phyloP scores from a whole-genome alignment of 1,140 invertebrate species.

The Drosophila baimaii region DNA sequence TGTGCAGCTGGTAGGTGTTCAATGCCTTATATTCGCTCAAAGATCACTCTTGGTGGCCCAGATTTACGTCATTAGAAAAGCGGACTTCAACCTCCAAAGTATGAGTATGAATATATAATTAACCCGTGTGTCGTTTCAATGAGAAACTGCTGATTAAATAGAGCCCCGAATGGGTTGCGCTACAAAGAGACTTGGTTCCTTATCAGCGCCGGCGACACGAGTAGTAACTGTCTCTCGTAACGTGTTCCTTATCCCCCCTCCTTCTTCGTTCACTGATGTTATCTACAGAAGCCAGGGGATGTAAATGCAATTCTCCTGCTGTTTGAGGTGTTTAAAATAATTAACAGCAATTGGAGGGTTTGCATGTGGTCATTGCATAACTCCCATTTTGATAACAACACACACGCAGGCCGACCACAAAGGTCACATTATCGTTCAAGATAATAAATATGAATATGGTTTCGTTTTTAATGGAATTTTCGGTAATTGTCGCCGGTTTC shows the following conservation, averaged over 20 bases:
- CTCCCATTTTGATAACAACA: slow-evolving; percentile 36
- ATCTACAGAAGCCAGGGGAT: slow-evolving; percentile 6
- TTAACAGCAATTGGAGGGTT: slow-evolving; percentile 39
- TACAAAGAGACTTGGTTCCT: background rate
- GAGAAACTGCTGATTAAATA: slow-evolving; percentile 37
- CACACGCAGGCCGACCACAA: background rate
- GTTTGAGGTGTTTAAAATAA: slow-evolving; percentile 21
- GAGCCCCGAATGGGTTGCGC: background rate
- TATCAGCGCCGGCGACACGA: slow-evolving; percentile 8
- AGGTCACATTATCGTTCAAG: slow-evolving; percentile 38
- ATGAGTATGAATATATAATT: slow-evolving; percentile 3
- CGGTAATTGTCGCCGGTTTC: slow-evolving; percentile 10
- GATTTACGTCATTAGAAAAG: slow-evolving; percentile 35
- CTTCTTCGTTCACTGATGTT: slow-evolving; percentile 11
- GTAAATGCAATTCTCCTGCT: slow-evolving; percentile 16
- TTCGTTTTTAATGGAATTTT: slow-evolving; percentile 19
- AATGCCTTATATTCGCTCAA: slow-evolving; percentile 13
- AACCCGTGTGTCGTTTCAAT: slow-evolving; percentile 3
- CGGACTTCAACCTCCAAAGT: background rate
- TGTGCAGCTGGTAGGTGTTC: slow-evolving; percentile 23
- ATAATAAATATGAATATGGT: slow-evolving; percentile 25
- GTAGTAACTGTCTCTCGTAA: slow-evolving; percentile 19
- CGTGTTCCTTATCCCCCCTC: no score
- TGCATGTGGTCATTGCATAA: slow-evolving; percentile 52
- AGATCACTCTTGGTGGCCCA: slow-evolving; percentile 13